phyloP scores from a whole-genome alignment of 1,140 invertebrate species.

The Polypedilum vanderplanki region DNA sequence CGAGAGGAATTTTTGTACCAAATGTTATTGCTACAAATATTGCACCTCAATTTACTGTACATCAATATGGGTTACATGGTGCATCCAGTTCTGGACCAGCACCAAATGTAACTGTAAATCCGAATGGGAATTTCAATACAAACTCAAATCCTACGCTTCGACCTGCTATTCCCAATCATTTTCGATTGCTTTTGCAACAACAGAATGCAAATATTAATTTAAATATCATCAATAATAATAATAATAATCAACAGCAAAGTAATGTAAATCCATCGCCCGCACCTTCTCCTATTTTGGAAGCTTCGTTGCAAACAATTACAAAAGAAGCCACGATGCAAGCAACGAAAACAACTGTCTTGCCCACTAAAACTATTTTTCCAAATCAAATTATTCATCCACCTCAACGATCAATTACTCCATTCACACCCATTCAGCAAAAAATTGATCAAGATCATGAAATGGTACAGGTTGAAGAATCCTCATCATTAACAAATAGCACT shows the following conservation, averaged over 20 bases:
- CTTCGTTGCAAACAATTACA: slow-evolving; percentile 28
- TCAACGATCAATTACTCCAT: slow-evolving; percentile 30
- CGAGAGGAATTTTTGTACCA: slow-evolving; percentile 29
- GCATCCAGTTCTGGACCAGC: slow-evolving; percentile 42
- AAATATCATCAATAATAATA: slow-evolving; percentile 21
- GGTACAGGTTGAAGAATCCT: slow-evolving; percentile 33
- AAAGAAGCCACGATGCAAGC: slow-evolving; percentile 4
- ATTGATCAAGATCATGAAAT: slow-evolving; percentile 32
- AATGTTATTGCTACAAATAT: slow-evolving; percentile 30
- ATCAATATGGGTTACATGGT: slow-evolving; percentile 28
- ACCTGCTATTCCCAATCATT: background rate
- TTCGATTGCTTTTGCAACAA: slow-evolving; percentile 25
- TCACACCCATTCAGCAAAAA: slow-evolving; percentile 31
- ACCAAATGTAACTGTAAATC: slow-evolving; percentile 51
- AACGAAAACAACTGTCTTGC: background rate
- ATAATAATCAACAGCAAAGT: background rate
- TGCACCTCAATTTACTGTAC: slow-evolving; percentile 29
- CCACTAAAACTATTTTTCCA: slow-evolving; percentile 11
- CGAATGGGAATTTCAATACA: slow-evolving; percentile 31
- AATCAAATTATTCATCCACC: slow-evolving; percentile 4
- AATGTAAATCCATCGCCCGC: slow-evolving; percentile 41
- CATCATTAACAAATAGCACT: slow-evolving; percentile 31
- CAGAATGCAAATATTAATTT: slow-evolving; percentile 7
- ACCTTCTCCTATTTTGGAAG: slow-evolving; percentile 44
- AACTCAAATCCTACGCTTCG: slow-evolving; percentile 8